Evolutionary conservation across 2,888 invertebrate genomes (phyloP).

Genomic region (Drosophila percnosoma): DNA sequence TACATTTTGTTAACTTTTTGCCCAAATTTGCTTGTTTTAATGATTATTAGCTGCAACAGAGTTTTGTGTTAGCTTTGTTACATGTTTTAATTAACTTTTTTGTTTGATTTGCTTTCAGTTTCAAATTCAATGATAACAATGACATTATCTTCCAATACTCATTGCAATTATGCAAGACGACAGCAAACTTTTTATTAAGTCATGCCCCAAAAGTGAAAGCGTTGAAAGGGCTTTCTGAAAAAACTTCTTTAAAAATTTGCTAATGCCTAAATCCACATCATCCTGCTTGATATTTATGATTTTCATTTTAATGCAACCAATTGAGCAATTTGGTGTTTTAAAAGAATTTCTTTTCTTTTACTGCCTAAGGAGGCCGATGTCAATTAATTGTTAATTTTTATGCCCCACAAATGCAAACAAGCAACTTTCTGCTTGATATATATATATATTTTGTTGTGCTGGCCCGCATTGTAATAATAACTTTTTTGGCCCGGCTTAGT

Average conservation of each 20-base stretch:
- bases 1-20: neutral
- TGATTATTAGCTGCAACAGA: neutral
- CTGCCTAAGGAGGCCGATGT: slow-evolving; percentile 10
- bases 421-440: slow-evolving; percentile 28
- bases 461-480: slow-evolving; percentile 53
- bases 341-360: slow-evolving; percentile 16
- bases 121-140: neutral
- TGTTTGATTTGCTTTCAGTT: neutral
- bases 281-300: slow-evolving; percentile 28
- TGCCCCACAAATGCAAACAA: slow-evolving; percentile 51
- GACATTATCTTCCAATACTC: neutral
- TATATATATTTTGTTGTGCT: slow-evolving; percentile 28
- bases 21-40: neutral
- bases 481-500: slow-evolving; percentile 47
- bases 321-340: slow-evolving; percentile 46
- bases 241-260: neutral
- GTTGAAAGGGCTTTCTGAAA: neutral
- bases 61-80: neutral
- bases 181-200: neutral
- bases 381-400: slow-evolving; percentile 67
- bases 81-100: neutral
- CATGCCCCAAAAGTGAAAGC: neutral
- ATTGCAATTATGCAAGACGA: neutral
- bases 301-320: slow-evolving; percentile 37
- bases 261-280: slow-evolving; percentile 16